These are phyloP conservation scores for Buceros bicornis DNA, from an alignment of 2,797 vertebrate genomes.

Conservation along the genomic window DNA sequence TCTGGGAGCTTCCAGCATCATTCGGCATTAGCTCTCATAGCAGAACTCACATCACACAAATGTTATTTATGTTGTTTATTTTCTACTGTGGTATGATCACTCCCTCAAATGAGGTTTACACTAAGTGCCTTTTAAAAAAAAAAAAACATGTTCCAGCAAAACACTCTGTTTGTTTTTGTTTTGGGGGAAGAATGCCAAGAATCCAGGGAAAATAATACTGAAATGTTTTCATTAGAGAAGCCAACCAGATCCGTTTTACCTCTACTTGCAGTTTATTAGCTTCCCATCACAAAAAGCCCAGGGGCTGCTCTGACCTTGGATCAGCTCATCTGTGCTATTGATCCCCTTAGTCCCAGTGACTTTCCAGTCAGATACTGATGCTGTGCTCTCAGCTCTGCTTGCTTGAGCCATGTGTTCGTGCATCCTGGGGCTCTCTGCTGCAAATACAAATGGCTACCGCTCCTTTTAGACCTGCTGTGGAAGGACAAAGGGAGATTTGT, in stretches of 20 bases:
- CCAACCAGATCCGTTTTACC: background rate
- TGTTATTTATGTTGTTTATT: constrained; percentile 51
- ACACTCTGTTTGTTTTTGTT: background rate
- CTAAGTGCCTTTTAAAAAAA: background rate
- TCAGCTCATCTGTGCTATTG: background rate
- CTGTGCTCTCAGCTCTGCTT: background rate
- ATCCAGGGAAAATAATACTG: background rate
- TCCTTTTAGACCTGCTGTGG: background rate
- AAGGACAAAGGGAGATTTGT: accelerated
- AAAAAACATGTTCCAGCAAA: background rate
- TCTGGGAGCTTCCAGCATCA: background rate
- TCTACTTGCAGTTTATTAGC: background rate
- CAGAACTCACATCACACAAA: background rate
- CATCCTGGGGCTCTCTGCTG: background rate
- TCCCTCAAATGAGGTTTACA: constrained; percentile 25
- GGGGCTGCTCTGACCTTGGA: background rate
- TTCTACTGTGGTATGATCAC: constrained; percentile 5
- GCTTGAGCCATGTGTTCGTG: background rate
- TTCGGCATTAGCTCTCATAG: background rate
- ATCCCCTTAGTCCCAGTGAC: background rate
- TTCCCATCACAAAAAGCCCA: background rate
- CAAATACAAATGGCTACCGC: background rate
- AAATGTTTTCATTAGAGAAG: constrained; percentile 5
- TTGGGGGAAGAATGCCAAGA: constrained; percentile 15
- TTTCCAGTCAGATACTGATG: background rate